These are phyloP conservation scores for Caenorhabditis afra DNA, from an alignment of 2,888 invertebrate species.

Conservation along the genomic window DNA sequence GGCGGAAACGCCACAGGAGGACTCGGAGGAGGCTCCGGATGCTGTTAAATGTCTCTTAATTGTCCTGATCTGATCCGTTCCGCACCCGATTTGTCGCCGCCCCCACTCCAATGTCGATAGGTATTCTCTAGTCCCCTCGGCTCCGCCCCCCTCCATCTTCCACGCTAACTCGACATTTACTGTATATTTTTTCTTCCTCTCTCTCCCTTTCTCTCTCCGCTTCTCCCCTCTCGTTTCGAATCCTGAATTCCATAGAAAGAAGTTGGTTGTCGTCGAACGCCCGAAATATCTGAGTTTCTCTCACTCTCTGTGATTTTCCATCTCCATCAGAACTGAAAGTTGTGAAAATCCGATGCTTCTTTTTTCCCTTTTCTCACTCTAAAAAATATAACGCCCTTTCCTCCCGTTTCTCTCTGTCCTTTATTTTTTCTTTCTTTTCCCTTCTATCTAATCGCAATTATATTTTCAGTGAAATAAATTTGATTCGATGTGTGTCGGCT, in stretches of 20 bases:
- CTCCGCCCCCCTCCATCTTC: neutral
- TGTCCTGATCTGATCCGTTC: neutral
- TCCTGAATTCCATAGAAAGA: constrained; percentile 24
- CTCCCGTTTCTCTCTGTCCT: neutral
- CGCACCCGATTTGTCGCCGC: constrained; percentile 10
- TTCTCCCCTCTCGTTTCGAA: constrained; percentile 10
- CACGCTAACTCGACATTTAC: constrained; percentile 21
- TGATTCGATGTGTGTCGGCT: constrained; percentile 11
- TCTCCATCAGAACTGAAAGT: constrained; percentile 40
- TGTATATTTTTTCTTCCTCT: constrained; percentile 38
- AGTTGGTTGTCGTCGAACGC: constrained; percentile 21
- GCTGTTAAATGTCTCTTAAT: constrained; percentile 51
- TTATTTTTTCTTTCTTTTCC: constrained; percentile 6
- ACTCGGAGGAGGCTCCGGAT: constrained; percentile 64
- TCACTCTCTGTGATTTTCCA: constrained; percentile 60
- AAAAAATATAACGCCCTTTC: no score
- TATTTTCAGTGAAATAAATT: constrained; percentile 38
- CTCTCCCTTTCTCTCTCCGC: constrained; percentile 10
- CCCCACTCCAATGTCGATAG: constrained; percentile 31
- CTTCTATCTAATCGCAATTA: constrained; percentile 11
- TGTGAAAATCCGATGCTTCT: constrained; percentile 55
- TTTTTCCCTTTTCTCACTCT: neutral
- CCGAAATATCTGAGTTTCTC: constrained; percentile 10
- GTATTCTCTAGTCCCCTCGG: constrained; percentile 39
- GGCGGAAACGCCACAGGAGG: constrained; percentile 64